Conservation (phyloP, 1,140 invertebrate species). For the Vollenhovia emeryi region DNA sequence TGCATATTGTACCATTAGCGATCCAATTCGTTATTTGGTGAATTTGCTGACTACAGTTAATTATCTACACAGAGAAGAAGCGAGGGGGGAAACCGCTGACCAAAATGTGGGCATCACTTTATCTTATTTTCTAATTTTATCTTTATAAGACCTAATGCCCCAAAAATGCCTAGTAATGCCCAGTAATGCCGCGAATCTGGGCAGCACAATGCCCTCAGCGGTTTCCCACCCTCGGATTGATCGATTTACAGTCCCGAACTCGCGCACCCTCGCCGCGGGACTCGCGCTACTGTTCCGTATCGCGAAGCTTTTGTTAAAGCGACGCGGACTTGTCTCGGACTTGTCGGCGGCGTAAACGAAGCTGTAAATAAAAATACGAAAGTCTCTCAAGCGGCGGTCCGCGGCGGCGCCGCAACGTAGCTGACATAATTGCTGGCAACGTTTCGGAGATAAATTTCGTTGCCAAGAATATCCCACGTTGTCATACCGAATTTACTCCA, state of each 20-base stretch:
- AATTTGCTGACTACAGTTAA: background rate
- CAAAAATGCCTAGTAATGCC: too few species aligned
- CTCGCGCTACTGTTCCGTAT: background rate
- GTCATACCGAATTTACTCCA: constrained; percentile 30
- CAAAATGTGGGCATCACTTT: too few species aligned
- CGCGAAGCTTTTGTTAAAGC: constrained; percentile 6
- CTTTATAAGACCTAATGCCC: too few species aligned
- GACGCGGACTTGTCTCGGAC: background rate
- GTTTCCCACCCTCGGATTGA: background rate
- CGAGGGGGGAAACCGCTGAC: too few species aligned
- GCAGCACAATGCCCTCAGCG: too few species aligned
- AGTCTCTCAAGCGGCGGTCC: constrained; percentile 7
- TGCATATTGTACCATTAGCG: constrained; percentile 30
- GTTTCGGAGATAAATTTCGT: constrained; percentile 49
- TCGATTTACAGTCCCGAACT: background rate
- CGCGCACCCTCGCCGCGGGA: background rate
- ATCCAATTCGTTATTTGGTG: constrained; percentile 28
- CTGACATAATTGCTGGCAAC: constrained; percentile 46
- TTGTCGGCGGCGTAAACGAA: background rate
- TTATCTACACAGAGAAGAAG: too few species aligned
- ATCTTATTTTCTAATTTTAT: too few species aligned
- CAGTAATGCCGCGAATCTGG: too few species aligned
- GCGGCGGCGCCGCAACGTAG: background rate
- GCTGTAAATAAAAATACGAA: constrained; percentile 36
- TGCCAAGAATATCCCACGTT: constrained; percentile 46